Conservation (phyloP, 2,888 invertebrate species). For the Epistrophe eligans region DNA sequence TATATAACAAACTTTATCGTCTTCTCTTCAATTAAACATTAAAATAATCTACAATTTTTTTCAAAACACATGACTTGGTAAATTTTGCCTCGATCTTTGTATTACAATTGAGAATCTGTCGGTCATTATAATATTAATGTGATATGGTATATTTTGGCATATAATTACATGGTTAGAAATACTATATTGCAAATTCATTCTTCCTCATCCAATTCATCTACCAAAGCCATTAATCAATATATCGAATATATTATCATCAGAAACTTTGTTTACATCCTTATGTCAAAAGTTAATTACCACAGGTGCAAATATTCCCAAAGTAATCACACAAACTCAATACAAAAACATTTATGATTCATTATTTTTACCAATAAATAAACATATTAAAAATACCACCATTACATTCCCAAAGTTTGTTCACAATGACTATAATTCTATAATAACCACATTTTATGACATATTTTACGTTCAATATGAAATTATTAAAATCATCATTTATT, state of each 20-base stretch:
- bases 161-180: too few species aligned
- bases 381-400: not conserved
- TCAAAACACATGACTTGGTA: too few species aligned
- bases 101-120: not conserved
- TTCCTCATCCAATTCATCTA: not conserved
- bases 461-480: not conserved
- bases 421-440: not conserved
- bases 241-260: not conserved
- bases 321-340: not conserved
- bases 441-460: not conserved
- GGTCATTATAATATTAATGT: too few species aligned
- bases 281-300: not conserved
- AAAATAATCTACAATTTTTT: too few species aligned
- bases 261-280: not conserved
- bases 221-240: conserved; percentile 1
- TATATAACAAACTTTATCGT: too few species aligned
- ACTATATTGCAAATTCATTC: not conserved
- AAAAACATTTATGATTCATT: not conserved
- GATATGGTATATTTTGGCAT: too few species aligned
- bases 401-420: not conserved
- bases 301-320: conserved; percentile 24
- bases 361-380: not conserved
- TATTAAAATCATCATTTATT: not conserved
- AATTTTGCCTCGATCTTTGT: too few species aligned
- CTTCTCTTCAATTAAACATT: too few species aligned